These are phyloP conservation scores for Montipora foliosa DNA, from an alignment of 64 coral and sea anemone genomes.

Conservation along the genomic window DNA sequence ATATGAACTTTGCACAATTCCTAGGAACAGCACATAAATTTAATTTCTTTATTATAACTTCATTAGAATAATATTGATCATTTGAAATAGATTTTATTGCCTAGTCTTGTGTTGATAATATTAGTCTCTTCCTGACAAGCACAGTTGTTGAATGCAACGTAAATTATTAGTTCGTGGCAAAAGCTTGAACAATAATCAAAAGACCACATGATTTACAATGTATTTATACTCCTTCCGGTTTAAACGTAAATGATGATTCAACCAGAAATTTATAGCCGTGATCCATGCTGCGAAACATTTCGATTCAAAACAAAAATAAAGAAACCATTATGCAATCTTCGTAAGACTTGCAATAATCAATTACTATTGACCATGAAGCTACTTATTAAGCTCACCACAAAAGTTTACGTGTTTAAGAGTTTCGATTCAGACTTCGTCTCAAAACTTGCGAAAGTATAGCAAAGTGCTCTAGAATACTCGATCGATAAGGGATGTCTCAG, in stretches of 20 bases:
- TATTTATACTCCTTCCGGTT: not conserved
- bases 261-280: conserved; percentile 14
- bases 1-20: not conserved
- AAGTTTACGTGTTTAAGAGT: not conserved
- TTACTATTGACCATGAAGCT: too few species aligned
- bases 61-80: not conserved
- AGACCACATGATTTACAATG: not conserved
- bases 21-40: not conserved
- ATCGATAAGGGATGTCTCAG: too few species aligned
- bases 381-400: not conserved
- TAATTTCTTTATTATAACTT: not conserved
- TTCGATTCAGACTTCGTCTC: not conserved
- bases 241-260: conserved; percentile 19
- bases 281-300: not conserved
- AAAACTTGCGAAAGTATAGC: not conserved
- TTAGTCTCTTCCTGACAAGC: not conserved
- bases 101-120: not conserved
- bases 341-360: not conserved
- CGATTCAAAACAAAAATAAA: not conserved
- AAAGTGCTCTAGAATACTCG: not conserved
- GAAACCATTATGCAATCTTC: not conserved
- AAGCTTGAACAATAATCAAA: not conserved
- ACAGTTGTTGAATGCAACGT: not conserved
- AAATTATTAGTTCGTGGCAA: not conserved
- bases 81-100: not conserved